Base-by-base conservation (phyloP, 2,888 invertebrate species). In the Blastobasis adustella region DNA sequence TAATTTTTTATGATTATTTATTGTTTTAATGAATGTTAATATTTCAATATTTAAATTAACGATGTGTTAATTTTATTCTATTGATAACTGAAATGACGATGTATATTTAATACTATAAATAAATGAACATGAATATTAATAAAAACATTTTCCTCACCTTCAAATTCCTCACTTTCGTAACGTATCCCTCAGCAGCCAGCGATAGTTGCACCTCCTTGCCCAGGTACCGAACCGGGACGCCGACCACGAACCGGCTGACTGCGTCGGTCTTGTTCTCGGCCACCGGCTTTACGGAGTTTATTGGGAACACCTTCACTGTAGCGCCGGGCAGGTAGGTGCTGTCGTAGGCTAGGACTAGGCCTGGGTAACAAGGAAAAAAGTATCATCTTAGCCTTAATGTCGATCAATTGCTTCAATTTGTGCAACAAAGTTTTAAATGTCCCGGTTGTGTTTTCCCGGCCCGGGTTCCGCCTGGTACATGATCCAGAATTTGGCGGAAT, bases 101-200 rank as follows among this genome's bases (percentile, higher is more conserved):
- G n/a, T n/a, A n/a, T n/a, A n/a, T n/a, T n/a, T n/a, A n/a, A n/a
- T n/a, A n/a, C n/a, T n/a, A n/a, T n/a, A n/a, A n/a, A n/a, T n/a
- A n/a, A n/a, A n/a, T n/a, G n/a, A 8, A 6, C 8, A 40, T 40
- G 6, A 40, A 6, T 2, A 9, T 41, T 4, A 41, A 41, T 41
- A 66, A 45, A 62, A 62, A 38, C 9, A 80, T 62, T 37, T 73
- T 10, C 40, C 40, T 39, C 37, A 87, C 87, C 60, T 74, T 75
- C 5, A 92, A 71, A 49, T 89, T 73, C 61, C 89, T 91, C 38
- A 89, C 86, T 45, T 79, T 79, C 0, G 90, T 67, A 50, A 92
- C 80, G 65, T 93, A 94, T 0, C 93, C 93, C 4, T 86, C 73
- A 0, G 90, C 90, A 1, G 82, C 76, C 0, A 91, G 93, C 40